Evolutionary conservation across 2,797 vertebrate species (phyloP).

Genomic region (Pelochelys cantorii): DNA sequence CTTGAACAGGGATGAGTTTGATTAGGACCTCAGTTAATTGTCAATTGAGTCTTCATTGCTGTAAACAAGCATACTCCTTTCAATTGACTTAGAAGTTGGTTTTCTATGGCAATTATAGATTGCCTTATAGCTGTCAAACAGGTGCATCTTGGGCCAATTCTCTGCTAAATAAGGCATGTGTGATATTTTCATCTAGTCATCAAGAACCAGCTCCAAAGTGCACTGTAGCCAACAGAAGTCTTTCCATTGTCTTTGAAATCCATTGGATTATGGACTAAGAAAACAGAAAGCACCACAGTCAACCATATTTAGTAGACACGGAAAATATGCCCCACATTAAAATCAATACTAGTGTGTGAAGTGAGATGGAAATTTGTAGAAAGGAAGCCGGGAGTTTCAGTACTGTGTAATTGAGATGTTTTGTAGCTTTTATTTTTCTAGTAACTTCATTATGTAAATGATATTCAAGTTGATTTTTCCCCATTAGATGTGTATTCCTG

Average conservation of each 20-base stretch:
- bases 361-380: neutral
- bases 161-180: neutral
- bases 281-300: neutral
- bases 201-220: neutral
- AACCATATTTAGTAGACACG: neutral
- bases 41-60: neutral
- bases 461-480: neutral
- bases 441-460: neutral
- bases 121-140: neutral
- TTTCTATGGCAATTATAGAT: neutral
- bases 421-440: neutral
- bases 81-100: neutral
- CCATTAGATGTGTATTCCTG: neutral
- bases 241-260: neutral
- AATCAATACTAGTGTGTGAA: neutral
- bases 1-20: neutral
- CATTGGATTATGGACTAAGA: neutral
- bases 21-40: neutral
- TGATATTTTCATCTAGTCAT: neutral
- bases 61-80: neutral
- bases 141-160: neutral
- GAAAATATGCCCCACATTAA: neutral
- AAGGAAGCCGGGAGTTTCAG: neutral
- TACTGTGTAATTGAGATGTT: neutral
- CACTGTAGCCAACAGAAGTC: neutral